Evolutionary conservation across 2,797 vertebrate species (phyloP).

Genomic region (Pelobates cultripes): DNA sequence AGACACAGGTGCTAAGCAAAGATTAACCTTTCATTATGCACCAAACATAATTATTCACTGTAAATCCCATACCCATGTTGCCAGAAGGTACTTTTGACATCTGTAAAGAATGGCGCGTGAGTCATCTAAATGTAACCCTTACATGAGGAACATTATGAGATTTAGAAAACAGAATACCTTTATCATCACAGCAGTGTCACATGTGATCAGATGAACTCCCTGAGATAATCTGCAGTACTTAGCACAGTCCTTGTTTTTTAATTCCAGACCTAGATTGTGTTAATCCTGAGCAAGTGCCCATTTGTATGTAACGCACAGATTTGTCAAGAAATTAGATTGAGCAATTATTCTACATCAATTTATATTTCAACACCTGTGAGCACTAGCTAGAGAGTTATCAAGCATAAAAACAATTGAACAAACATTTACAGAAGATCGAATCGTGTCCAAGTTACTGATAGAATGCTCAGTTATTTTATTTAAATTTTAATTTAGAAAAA

Average conservation of each 20-base stretch:
- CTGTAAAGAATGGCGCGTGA: slow-evolving; percentile 5
- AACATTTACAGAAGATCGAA: slow-evolving; percentile 3
- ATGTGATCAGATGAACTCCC: slow-evolving; percentile 10
- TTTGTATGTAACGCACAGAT: slow-evolving; percentile 27
- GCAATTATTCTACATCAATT: slow-evolving; percentile 6
- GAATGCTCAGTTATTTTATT: no score
- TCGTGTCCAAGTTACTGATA: background rate
- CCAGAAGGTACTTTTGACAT: slow-evolving; percentile 29
- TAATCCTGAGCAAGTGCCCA: slow-evolving; percentile 27
- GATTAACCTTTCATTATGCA: slow-evolving; percentile 40
- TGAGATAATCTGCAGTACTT: slow-evolving; percentile 17
- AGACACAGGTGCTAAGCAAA: slow-evolving; percentile 39
- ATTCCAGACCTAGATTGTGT: slow-evolving; percentile 17
- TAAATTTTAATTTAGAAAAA: no score
- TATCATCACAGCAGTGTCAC: slow-evolving; percentile 27
- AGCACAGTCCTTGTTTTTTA: slow-evolving; percentile 7
- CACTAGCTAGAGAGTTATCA: slow-evolving; percentile 14
- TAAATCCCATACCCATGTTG: slow-evolving; percentile 23
- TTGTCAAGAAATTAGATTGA: slow-evolving; percentile 15
- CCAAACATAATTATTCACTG: slow-evolving; percentile 20
- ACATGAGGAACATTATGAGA: slow-evolving; percentile 21
- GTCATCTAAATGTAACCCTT: slow-evolving; percentile 37
- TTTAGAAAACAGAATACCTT: slow-evolving; percentile 37
- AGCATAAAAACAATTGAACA: slow-evolving; percentile 21
- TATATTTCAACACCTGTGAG: slow-evolving; percentile 27